These are phyloP conservation scores for Hippocampus mohnikei DNA, from an alignment of 2,113 vertebrate genomes.

Conservation along the genomic window DNA sequence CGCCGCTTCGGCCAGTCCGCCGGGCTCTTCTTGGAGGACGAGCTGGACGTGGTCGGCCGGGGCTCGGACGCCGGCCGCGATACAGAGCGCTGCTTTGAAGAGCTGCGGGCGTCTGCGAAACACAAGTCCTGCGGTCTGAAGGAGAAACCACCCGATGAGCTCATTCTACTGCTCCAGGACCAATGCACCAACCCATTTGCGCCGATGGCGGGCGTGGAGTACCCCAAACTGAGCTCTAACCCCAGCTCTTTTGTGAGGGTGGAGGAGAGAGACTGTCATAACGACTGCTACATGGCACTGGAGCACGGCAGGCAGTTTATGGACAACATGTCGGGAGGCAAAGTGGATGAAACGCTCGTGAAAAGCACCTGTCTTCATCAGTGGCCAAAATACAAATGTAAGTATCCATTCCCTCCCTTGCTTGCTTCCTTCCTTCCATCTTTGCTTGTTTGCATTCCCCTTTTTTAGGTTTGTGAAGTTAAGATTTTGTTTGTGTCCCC, in stretches of 20 bases:
- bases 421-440: background rate
- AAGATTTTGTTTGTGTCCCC: background rate
- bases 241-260: constrained; percentile 79
- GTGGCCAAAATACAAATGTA: constrained; percentile 95
- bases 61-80: constrained; percentile 90
- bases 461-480: background rate
- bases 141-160: constrained; percentile 89
- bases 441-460: background rate
- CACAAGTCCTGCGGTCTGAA: constrained; percentile 77
- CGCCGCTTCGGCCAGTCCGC: constrained; percentile 91
- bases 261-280: constrained; percentile 93
- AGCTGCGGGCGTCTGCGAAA: constrained; percentile 76
- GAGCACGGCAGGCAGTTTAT: constrained; percentile 98
- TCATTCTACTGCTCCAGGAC: constrained; percentile 92
- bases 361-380: constrained; percentile 95
- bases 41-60: constrained; percentile 92
- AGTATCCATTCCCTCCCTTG: constrained; percentile 9
- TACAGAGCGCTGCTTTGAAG: constrained; percentile 89
- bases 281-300: constrained; percentile 95
- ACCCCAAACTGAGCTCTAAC: constrained; percentile 61
- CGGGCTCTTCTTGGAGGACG: constrained; percentile 94
- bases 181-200: constrained; percentile 97
- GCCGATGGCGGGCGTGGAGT: constrained; percentile 82
- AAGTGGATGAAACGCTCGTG: constrained; percentile 95
- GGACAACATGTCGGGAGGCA: constrained; percentile 99